Evolutionary conservation across 30 jellyfish, hydroid and myxozoan species (phyloP), one percentile per base, ranked within the genome.

Genomic region (Cassiopea xamachana): DNA sequence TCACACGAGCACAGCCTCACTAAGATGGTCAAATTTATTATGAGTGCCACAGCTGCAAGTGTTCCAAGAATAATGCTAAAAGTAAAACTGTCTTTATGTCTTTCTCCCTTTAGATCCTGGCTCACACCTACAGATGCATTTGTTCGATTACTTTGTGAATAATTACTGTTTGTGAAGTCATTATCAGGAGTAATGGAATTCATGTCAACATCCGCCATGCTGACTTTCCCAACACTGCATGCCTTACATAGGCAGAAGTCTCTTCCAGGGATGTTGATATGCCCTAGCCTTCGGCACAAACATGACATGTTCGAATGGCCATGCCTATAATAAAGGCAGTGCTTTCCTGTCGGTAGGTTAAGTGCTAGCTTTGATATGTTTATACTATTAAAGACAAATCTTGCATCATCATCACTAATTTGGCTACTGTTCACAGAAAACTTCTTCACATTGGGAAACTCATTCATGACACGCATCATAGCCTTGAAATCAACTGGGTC

Each of bases 1-100:
- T 91, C 73, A 71, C 97, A 92, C 1, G 92, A 60, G 73, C 99
- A 96, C 91, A 91, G 84, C 49, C 79, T 79, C 19, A 94, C 90
- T 62, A 96, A 58, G 43, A 91, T 76, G 45, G 91, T 72, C 61
- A 96, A 88, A 60, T 96, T 96, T 1, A 89, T 60, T 0, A 91
- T 74, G 64, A 96, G 75, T 0, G 98, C 98, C 2, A 92, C 67
- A 69, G 79, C 46, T 46, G 98, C 88, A 13, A 96, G 59, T 15
- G 85, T 10, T 46, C 95, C 97, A n/a, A 92, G 91, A 46, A 86
- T 73, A 39, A 92, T 61, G 59, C 94, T 81, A 81, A 60, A 80
- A 72, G 69, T 58, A 14, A 61, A 1, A 70, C 94, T 85, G 5
- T 83, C 64, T 45, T 58, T 18, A 69, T 85, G 18, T 39, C 73